phyloP scores from a whole-genome alignment of 2,113 vertebrate genomes.

The Vidua macroura region DNA sequence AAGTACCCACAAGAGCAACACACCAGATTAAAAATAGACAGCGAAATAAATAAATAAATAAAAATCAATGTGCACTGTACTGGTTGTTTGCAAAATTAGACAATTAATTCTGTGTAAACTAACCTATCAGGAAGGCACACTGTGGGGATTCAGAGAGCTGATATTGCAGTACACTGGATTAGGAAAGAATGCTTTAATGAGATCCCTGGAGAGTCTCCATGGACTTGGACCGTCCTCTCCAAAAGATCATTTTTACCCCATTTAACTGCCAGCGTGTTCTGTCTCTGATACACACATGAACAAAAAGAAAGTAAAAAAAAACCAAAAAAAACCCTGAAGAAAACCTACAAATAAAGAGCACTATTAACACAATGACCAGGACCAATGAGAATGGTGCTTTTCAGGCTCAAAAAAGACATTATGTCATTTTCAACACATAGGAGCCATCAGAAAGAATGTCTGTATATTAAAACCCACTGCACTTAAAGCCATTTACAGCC shows the following conservation, averaged over 20 bases:
- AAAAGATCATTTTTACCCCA: slow-evolving; percentile 63
- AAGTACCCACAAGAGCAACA: slow-evolving; percentile 11
- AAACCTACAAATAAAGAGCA: neutral
- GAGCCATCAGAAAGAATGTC: neutral
- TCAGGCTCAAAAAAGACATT: neutral
- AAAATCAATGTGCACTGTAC: slow-evolving; percentile 47
- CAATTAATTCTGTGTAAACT: slow-evolving; percentile 76
- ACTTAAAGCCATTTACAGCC: neutral
- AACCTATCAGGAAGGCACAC: slow-evolving; percentile 64
- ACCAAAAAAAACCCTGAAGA: neutral
- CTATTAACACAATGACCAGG: slow-evolving; percentile 24
- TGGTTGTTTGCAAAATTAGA: slow-evolving; percentile 66
- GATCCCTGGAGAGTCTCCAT: slow-evolving; percentile 63
- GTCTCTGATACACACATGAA: neutral
- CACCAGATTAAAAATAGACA: neutral
- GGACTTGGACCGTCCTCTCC: slow-evolving; percentile 30
- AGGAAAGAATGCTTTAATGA: slow-evolving; percentile 70
- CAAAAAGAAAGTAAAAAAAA: neutral
- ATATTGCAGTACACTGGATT: slow-evolving; percentile 46
- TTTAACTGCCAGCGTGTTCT: slow-evolving; percentile 22
- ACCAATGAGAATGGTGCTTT: neutral
- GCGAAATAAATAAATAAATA: neutral
- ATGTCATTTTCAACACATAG: neutral
- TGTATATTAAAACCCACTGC: neutral
- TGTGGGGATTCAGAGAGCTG: slow-evolving; percentile 61